These are phyloP conservation scores for Esperia sulphurella DNA, from an alignment of 2,888 invertebrate genomes.

Conservation along the genomic window DNA sequence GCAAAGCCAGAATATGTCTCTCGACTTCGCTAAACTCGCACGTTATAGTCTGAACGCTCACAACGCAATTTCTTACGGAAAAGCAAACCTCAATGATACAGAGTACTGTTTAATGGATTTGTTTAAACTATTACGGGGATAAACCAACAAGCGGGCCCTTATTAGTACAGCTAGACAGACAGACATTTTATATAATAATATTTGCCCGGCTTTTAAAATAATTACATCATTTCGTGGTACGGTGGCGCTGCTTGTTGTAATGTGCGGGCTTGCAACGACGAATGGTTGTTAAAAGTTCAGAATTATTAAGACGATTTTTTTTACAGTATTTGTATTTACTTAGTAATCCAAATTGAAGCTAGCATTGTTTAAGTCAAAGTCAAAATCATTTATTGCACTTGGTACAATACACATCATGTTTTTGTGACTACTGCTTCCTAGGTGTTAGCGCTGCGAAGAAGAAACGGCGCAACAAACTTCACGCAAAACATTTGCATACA, in stretches of 20 bases:
- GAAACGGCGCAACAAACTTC: too few relatives aligned
- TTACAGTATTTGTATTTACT: too few relatives aligned
- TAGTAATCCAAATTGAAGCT: too few relatives aligned
- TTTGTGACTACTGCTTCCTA: too few relatives aligned
- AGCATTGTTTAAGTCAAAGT: too few relatives aligned
- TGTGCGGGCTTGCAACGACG: constrained; percentile 23
- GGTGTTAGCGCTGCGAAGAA: too few relatives aligned
- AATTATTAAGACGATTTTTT: too few relatives aligned
- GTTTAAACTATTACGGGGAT: constrained; percentile 46
- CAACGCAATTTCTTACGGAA: background rate
- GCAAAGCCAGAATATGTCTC: too few relatives aligned
- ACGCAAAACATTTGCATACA: too few relatives aligned
- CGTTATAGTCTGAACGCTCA: background rate
- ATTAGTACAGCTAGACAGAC: constrained; percentile 39
- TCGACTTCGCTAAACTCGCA: too few relatives aligned
- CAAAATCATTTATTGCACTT: too few relatives aligned
- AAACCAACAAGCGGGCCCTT: constrained; percentile 21
- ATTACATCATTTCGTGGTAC: constrained; percentile 55
- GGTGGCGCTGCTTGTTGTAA: constrained; percentile 18
- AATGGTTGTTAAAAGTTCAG: constrained; percentile 6
- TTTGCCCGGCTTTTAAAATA: constrained; percentile 72
- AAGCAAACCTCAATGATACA: constrained; percentile 8
- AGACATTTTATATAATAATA: constrained; percentile 60
- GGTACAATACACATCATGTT: too few relatives aligned
- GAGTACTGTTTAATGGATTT: constrained; percentile 41